These are phyloP conservation scores for Lithobates sylvaticus DNA, from an alignment of 2,797 vertebrate genomes.

Conservation along the genomic window DNA sequence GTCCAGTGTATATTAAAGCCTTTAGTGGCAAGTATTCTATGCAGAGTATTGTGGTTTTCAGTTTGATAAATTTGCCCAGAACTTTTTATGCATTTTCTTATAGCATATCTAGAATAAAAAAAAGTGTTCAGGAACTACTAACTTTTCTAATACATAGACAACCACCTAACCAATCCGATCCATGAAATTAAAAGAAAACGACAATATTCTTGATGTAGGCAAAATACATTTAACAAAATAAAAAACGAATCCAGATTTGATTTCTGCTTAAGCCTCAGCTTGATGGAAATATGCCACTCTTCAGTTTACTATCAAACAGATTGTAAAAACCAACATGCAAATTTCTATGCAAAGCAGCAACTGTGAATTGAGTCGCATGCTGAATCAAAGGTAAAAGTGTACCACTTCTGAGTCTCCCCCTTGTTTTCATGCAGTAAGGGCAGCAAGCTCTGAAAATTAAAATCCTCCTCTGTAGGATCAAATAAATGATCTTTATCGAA, in stretches of 20 bases:
- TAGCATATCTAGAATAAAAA: no score
- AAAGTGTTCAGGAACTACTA: no score
- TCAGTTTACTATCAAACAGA: constrained; percentile 46
- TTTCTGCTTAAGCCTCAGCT: background rate
- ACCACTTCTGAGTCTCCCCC: background rate
- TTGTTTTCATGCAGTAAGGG: background rate
- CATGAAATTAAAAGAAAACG: background rate
- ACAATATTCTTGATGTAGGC: background rate
- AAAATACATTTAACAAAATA: background rate
- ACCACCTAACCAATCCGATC: background rate
- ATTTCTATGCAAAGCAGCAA: constrained; percentile 45
- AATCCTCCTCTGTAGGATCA: constrained; percentile 53
- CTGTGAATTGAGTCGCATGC: background rate
- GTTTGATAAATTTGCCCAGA: no score
- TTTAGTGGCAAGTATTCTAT: no score
- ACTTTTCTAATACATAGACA: background rate
- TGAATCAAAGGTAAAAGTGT: constrained; percentile 11
- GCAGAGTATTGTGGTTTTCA: no score
- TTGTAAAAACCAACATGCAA: constrained; percentile 43
- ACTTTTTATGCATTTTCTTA: no score
- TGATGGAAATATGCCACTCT: background rate
- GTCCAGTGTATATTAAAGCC: no score
- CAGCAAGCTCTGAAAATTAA: constrained; percentile 35
- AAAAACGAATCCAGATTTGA: constrained; percentile 2
- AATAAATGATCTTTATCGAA: constrained; percentile 60